Percentiles rank a stretch among this genome's conserved stretches.
Evolutionary conservation across 1,140 invertebrate genomes (phyloP).

Genomic region (Drosophila nebulosa): DNA sequence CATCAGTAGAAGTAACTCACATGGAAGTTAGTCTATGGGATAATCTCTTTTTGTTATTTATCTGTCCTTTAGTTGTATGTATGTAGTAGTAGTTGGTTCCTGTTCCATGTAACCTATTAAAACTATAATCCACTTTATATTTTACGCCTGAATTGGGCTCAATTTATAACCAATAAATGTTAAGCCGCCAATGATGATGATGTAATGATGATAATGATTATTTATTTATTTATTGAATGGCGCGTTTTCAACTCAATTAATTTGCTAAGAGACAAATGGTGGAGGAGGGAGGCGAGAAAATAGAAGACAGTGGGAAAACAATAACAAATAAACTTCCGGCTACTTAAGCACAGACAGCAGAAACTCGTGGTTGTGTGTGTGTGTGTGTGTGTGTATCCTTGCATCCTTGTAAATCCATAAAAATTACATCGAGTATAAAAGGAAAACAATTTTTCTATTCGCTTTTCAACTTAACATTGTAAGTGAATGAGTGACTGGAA

Average conservation of each 20-base stretch:
- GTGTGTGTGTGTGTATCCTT: conserved; percentile 3
- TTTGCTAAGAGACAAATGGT: conserved; percentile 20
- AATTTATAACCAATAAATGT: conserved; percentile 78
- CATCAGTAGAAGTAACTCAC: conserved; percentile 23
- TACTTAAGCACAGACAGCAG: conserved; percentile 67
- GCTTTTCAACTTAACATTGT: conserved; percentile 8
- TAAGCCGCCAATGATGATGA: conserved; percentile 53
- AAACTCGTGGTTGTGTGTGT: conserved; percentile 9
- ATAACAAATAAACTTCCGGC: conserved; percentile 56
- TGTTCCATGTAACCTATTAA: conserved; percentile 42
- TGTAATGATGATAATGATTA: conserved; percentile 54
- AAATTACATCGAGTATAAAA: conserved; percentile 52
- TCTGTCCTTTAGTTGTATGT: conserved; percentile 42
- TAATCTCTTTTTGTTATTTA: conserved; percentile 49
- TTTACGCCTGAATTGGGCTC: conserved; percentile 65
- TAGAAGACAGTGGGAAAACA: background rate
- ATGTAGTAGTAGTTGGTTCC: conserved; percentile 5
- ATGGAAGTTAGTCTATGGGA: conserved; percentile 9
- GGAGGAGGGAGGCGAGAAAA: background rate
- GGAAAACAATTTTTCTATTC: conserved; percentile 52
- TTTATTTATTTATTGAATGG: conserved; percentile 69
- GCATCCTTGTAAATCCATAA: conserved; percentile 66
- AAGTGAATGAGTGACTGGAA: conserved; percentile 7
- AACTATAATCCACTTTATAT: conserved; percentile 79
- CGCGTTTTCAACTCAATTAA: conserved; percentile 73